Percentiles rank a stretch among this genome's conserved stretches.
Evolutionary conservation across 2,888 invertebrate species (phyloP).

Genomic region (Lepidochrysops patricia): DNA sequence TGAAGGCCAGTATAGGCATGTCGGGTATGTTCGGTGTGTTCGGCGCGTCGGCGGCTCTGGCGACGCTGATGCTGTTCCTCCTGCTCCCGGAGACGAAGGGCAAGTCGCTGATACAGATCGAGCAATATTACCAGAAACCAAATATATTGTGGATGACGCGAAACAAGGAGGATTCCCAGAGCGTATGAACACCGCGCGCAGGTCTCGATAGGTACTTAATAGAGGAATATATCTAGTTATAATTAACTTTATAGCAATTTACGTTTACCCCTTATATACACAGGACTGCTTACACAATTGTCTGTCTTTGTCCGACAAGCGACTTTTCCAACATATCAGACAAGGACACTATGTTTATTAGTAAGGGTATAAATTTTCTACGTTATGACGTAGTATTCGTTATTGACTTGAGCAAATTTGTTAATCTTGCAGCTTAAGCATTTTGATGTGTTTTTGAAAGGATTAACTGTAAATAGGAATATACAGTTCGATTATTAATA

Average conservation of each 20-base stretch:
- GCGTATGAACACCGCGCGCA: slow-evolving; percentile 34
- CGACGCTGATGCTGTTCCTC: slow-evolving; percentile 78
- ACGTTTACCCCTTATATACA: too few species aligned
- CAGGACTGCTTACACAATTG: too few species aligned
- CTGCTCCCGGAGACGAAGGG: slow-evolving; percentile 85
- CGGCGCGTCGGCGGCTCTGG: slow-evolving; percentile 76
- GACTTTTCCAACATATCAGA: too few species aligned
- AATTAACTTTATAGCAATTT: neutral
- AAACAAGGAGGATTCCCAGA: slow-evolving; percentile 45
- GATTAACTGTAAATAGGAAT: too few species aligned
- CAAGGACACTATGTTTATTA: too few species aligned
- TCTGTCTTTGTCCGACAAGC: too few species aligned
- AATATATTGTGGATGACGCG: slow-evolving; percentile 77
- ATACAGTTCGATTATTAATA: too few species aligned
- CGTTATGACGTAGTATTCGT: neutral
- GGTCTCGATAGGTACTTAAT: neutral
- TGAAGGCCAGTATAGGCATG: slow-evolving; percentile 76
- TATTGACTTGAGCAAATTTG: neutral
- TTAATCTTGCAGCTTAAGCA: neutral
- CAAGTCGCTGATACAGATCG: slow-evolving; percentile 80
- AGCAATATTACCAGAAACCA: slow-evolving; percentile 82
- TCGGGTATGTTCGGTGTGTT: slow-evolving; percentile 82
- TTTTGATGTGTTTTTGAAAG: neutral
- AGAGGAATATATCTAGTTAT: slow-evolving; percentile 3
- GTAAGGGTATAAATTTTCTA: neutral